These are phyloP conservation scores for Alloplasta piceator DNA, from an alignment of 2,888 invertebrate genomes.

Conservation along the genomic window DNA sequence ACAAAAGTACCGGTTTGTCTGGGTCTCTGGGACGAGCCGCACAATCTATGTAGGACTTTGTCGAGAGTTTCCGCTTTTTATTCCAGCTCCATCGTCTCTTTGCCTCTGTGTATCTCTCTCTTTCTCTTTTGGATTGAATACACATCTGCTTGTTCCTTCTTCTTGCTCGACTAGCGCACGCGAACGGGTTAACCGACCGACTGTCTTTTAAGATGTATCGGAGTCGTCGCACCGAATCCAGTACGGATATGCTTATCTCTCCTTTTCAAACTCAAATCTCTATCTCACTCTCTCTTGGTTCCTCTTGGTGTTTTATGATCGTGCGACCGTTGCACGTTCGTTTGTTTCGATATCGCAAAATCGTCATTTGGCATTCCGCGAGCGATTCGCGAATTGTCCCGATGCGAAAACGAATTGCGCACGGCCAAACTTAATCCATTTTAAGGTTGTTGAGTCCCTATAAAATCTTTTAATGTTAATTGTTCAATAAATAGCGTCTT, in stretches of 20 bases:
- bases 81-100: constrained; percentile 7
- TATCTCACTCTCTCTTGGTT: too few relatives aligned
- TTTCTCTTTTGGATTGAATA: neutral
- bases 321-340: too few relatives aligned
- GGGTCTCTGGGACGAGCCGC: constrained; percentile 40
- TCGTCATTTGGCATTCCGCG: too few relatives aligned
- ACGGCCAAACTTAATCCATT: too few relatives aligned
- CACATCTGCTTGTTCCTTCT: constrained; percentile 16
- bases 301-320: too few relatives aligned
- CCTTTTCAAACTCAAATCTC: too few relatives aligned
- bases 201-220: constrained; percentile 47
- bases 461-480: too few relatives aligned
- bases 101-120: constrained; percentile 6
- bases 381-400: too few relatives aligned
- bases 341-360: too few relatives aligned
- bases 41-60: constrained; percentile 52
- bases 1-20: constrained; percentile 8
- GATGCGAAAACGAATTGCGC: too few relatives aligned
- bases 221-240: constrained; percentile 59
- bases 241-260: constrained; percentile 29
- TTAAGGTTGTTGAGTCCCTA: too few relatives aligned
- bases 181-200: constrained; percentile 32
- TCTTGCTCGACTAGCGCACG: constrained; percentile 24
- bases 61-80: constrained; percentile 47
- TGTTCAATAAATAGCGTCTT: too few relatives aligned